A percentile compares a stretch with the other conserved stretches of the same genome.
These are phyloP conservation scores for Epinotia bilunana DNA, from an alignment of 2,888 invertebrate species.

Conservation along the genomic window DNA sequence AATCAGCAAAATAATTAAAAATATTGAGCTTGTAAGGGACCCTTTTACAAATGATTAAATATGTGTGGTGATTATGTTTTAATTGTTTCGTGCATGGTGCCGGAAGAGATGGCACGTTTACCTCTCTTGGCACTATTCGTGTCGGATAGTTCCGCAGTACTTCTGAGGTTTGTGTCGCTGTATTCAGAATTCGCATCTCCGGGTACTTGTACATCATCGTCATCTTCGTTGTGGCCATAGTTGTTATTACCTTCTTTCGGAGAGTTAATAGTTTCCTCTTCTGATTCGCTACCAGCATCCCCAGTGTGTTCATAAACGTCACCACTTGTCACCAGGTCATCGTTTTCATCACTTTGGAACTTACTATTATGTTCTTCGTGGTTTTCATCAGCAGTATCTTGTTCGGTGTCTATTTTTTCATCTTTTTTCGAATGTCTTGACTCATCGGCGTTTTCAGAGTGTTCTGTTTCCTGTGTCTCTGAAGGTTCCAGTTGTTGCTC, in stretches of 20 bases:
- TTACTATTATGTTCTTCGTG: constrained; percentile 50
- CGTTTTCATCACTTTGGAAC: constrained; percentile 35
- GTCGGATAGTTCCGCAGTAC: constrained; percentile 70
- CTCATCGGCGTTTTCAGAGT: constrained; percentile 29
- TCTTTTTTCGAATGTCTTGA: constrained; percentile 21
- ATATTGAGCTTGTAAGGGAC: constrained; percentile 82
- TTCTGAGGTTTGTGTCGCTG: constrained; percentile 71
- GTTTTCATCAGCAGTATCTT: constrained; percentile 44
- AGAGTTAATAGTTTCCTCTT: constrained; percentile 62
- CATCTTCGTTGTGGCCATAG: constrained; percentile 77
- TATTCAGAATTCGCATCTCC: constrained; percentile 76
- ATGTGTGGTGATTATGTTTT: constrained; percentile 68
- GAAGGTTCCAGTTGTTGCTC: constrained; percentile 48
- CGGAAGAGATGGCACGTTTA: constrained; percentile 76
- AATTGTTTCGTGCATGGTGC: constrained; percentile 75
- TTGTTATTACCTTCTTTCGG: constrained; percentile 75
- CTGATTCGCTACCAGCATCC: constrained; percentile 47
- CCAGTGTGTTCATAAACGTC: constrained; percentile 39
- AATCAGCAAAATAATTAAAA: constrained; percentile 83
- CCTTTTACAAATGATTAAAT: constrained; percentile 68
- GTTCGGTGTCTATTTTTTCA: constrained; percentile 43
- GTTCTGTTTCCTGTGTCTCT: constrained; percentile 47
- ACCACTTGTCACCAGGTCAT: constrained; percentile 30
- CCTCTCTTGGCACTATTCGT: constrained; percentile 77
- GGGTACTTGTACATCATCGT: constrained; percentile 83